These are phyloP conservation scores for Blastobasis adustella DNA, from an alignment of 2,888 invertebrate genomes.

Conservation along the genomic window DNA sequence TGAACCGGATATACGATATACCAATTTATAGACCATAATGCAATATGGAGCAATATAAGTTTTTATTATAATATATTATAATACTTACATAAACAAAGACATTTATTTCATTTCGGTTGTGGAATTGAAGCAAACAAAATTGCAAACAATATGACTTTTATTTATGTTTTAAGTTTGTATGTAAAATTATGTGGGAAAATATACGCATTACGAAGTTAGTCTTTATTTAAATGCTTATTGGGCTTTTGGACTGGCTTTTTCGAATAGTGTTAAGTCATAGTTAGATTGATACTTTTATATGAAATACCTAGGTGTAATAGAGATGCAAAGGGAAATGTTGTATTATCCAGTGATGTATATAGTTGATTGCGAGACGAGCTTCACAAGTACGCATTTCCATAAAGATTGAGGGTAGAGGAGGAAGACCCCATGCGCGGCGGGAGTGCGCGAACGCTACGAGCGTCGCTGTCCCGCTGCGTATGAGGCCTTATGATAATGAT, in stretches of 20 bases:
- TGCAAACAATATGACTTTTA: too few species aligned
- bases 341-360: conserved; percentile 32
- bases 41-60: not conserved
- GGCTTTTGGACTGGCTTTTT: conserved; percentile 68
- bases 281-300: conserved; percentile 40
- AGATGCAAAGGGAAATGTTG: conserved; percentile 21
- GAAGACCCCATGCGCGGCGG: too few species aligned
- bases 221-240: conserved; percentile 59
- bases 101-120: conserved; percentile 17
- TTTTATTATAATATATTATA: not conserved
- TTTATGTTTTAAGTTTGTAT: conserved; percentile 30
- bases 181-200: conserved; percentile 70
- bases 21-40: not conserved
- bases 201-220: conserved; percentile 72
- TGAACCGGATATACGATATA: too few species aligned
- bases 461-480: conserved; percentile 3
- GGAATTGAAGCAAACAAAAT: conserved; percentile 8
- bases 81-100: not conserved
- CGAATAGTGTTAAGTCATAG: conserved; percentile 44
- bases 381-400: conserved; percentile 12
- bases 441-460: too few species aligned
- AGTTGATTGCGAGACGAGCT: conserved; percentile 22
- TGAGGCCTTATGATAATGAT: conserved; percentile 20
- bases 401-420: too few species aligned
- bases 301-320: conserved; percentile 29